A percentile compares a stretch with the other conserved stretches of the same genome.
Evolutionary conservation across 2,797 vertebrate genomes (phyloP).

Genomic region (Darevskia nairensis): DNA sequence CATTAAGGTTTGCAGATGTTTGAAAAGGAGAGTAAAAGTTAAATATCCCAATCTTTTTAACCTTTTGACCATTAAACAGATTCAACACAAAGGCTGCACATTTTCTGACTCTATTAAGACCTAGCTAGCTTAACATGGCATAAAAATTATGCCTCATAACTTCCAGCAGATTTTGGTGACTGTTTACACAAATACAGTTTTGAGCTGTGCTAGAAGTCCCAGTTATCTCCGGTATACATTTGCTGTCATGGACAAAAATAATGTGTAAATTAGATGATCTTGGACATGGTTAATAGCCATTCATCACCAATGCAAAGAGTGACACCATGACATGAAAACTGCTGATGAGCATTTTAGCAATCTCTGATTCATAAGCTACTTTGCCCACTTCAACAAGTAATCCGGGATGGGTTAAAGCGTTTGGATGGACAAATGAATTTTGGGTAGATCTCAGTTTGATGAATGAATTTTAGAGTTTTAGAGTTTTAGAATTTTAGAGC

Average conservation of each 20-base stretch:
- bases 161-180: background rate
- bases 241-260: background rate
- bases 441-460: background rate
- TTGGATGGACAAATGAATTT: background rate
- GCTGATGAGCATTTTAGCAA: background rate
- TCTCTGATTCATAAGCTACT: background rate
- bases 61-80: background rate
- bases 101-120: background rate
- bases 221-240: background rate
- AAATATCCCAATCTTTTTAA: rapidly evolving
- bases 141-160: background rate
- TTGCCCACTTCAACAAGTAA: background rate
- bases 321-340: background rate
- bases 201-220: background rate
- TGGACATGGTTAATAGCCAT: background rate
- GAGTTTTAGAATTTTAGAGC: no score
- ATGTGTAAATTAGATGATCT: background rate
- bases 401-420: background rate
- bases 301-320: conserved; percentile 1
- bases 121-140: conserved; percentile 36
- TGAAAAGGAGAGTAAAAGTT: conserved; percentile 1
- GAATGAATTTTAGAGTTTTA: background rate
- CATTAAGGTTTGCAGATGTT: background rate
- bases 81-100: background rate
- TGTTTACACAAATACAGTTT: background rate